Evolutionary conservation across 2,888 invertebrate genomes (phyloP), one percentile per base, ranked within the genome.

Genomic region (Silvanus unidentatus): DNA sequence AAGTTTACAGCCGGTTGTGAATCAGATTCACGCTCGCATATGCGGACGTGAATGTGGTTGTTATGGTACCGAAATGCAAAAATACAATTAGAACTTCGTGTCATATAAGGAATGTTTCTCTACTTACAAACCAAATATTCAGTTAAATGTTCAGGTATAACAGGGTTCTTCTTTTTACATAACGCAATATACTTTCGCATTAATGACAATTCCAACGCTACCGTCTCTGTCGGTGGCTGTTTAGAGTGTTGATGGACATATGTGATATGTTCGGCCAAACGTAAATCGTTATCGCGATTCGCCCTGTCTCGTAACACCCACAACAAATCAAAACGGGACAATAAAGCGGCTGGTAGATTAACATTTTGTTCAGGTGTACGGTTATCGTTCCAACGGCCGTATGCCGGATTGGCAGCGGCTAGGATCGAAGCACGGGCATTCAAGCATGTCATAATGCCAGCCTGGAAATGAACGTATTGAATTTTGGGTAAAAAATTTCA

Each of bases 351-450:
- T 0, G 99, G 99, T 49, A 99, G 76, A 69, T 97, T 95, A 42
- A 99, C 92, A 71, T 99, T 99, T 71, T 98, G 96, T 68, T 98
- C 97, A 49, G 99, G 82, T 10, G 92, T 84, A 43, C 92, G 81
- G 66, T 92, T 91, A 0, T 95, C 90, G 75, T 99, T 98, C 77
- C 99, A 99, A 47, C 97, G 84, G 5, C 99, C 99, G 71, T 89
- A 99, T 1, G 97, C 96, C 1, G 99, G 99, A 80, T 99, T 99
- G 1, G 99, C 99, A 2, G 99, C 99, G 14, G 99, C 99, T 54
- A 99, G 76, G 65, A 99, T 98, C 1, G 98, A 91, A 42, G 94
- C 96, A 52, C 99, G 81, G 0, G 99, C 99, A 75, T 99, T 99
- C 52, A 99, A 75, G 42, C 93, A 90, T 1, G 98, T 97, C 90